Evolutionary conservation across 2,113 vertebrate species (phyloP).

Genomic region (Periophthalmodon schlosseri): DNA sequence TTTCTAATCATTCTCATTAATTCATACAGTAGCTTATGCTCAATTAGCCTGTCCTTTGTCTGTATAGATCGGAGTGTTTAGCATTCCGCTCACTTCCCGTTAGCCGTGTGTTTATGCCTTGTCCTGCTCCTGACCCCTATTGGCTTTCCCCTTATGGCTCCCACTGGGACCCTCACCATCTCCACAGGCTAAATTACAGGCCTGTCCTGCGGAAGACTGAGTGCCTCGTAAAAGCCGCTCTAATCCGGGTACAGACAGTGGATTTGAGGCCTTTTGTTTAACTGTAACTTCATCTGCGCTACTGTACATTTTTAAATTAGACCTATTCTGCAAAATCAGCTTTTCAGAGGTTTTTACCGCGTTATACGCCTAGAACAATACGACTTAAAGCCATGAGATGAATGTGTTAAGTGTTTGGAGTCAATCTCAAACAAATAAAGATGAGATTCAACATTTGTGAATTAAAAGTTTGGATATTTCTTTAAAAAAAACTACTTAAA

Average conservation of each 20-base stretch:
- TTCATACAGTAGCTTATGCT: conserved; percentile 33
- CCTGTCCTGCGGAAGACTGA: neutral
- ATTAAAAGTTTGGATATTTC: too few species aligned
- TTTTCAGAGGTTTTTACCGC: too few species aligned
- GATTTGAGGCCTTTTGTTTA: neutral
- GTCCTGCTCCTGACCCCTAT: conserved; percentile 19
- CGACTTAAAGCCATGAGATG: too few species aligned
- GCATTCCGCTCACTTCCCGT: conserved; percentile 25
- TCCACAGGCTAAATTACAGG: conserved; percentile 5
- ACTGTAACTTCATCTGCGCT: too few species aligned
- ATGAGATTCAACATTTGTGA: too few species aligned
- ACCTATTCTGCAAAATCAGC: too few species aligned
- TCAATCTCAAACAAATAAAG: too few species aligned
- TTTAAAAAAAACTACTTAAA: neutral
- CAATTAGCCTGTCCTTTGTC: neutral
- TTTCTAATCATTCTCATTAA: conserved; percentile 56
- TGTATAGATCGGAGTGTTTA: conserved; percentile 9
- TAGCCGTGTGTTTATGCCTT: conserved; percentile 7
- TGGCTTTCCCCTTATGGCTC: conserved; percentile 22
- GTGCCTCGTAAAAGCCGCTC: neutral
- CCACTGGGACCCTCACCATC: conserved; percentile 21
- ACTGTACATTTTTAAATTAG: too few species aligned
- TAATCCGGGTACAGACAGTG: neutral
- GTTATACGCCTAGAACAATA: too few species aligned
- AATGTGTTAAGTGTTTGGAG: too few species aligned